A percentile compares a stretch with the other conserved stretches of the same genome.
Conservation (phyloP, 2,888 invertebrate species). For the Drosophila pullipes region DNA sequence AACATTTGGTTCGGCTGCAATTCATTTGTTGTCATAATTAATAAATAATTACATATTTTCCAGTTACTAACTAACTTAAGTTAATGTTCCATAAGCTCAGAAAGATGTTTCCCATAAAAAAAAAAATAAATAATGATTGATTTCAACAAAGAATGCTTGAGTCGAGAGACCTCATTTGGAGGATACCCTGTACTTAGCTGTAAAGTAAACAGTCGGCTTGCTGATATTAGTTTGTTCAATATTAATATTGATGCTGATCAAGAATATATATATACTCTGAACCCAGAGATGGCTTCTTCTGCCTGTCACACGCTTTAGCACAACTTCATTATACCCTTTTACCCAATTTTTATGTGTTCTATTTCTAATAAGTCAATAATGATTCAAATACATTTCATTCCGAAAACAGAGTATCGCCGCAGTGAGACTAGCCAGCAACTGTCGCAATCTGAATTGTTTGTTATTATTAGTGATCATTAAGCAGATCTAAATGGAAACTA, state of each 20-base stretch:
- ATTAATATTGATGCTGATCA: background rate
- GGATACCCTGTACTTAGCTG: background rate
- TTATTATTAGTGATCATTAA: constrained; percentile 7
- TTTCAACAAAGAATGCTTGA: background rate
- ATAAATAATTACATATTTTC: background rate
- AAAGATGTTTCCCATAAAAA: background rate
- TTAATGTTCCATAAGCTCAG: background rate
- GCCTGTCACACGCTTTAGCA: background rate
- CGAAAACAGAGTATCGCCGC: background rate
- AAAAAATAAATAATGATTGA: background rate
- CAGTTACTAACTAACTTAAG: background rate
- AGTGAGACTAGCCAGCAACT: background rate
- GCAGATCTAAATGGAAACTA: background rate
- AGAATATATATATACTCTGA: background rate
- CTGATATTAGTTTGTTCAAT: background rate
- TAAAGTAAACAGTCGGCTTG: background rate
- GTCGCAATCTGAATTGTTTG: background rate
- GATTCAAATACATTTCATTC: background rate
- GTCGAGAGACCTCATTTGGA: background rate
- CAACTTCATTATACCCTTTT: background rate
- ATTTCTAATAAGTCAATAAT: background rate
- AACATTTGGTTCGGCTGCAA: background rate
- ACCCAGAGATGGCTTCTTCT: background rate
- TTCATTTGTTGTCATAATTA: background rate
- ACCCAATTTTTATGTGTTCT: background rate